Base-by-base conservation (phyloP, 2,797 vertebrate species). In the Todus mexicanus region DNA sequence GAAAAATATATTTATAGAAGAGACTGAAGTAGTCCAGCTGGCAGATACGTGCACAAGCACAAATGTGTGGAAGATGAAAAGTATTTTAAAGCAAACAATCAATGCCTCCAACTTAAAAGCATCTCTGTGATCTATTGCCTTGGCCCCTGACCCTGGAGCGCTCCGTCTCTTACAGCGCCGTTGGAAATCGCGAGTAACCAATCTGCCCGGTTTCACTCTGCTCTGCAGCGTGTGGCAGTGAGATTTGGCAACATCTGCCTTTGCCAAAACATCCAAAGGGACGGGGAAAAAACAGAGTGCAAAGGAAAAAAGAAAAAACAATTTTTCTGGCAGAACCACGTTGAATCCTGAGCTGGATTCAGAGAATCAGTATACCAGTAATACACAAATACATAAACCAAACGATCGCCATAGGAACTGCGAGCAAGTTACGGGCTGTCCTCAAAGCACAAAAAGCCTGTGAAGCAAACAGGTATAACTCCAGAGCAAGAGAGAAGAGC, bases 1-100 rank as follows among this genome's bases (percentile, higher is more conserved):
- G 78, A 71, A 88, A 95, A 89, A 77, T 35, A 7, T 50, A 83
- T 89, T 92, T 91, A 74, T 51, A 87, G 72, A 68, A 91, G 5
- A 84, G 22, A 20, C 37, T 90, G 74, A 90, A 76, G 25, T 27
- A 85, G 71, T 69, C 75, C 89, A 90, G 80, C 57, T 93, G 87
- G 76, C 76, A 93, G 33, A 65, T 66, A 63, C 1, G 11, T 0
- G 0, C 17, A 70, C 12, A 38, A 5, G n/a, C 31, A 76, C 21
- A 68, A 84, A 81, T 4, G 33, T 1, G 8, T 57, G 45, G 73
- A 80, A 66, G 75, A 89, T 10, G 38, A 81, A 61, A 91, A 93
- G 59, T 78, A 80, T 64, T 50, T 86, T 76, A 83, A 95, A 90
- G 50, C 14, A 51, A 94, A 89, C 45, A 90, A 70, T 54, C 26